Evolutionary conservation across 2,888 invertebrate species (phyloP).

Genomic region (Pandemis cinnamomeana): DNA sequence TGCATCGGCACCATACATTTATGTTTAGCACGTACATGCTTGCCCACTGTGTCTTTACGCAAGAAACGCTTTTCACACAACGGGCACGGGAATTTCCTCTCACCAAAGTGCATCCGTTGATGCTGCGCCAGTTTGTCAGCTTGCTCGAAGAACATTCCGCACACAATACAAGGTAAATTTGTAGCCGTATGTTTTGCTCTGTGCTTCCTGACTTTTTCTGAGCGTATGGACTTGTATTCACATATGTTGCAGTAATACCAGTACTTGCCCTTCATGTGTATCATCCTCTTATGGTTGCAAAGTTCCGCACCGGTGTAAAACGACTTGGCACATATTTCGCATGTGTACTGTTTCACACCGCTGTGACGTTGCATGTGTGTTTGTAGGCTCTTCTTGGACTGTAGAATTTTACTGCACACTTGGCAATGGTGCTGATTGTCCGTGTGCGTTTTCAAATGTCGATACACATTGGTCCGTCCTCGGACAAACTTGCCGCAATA

Average conservation of each 20-base stretch:
- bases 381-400: slow-evolving; percentile 49
- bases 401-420: slow-evolving; percentile 60
- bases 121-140: slow-evolving; percentile 59
- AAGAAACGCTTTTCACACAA: slow-evolving; percentile 63
- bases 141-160: slow-evolving; percentile 65
- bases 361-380: slow-evolving; percentile 67
- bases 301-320: slow-evolving; percentile 67
- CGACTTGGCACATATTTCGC: slow-evolving; percentile 68
- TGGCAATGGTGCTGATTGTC: slow-evolving; percentile 53
- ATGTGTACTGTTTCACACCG: slow-evolving; percentile 62
- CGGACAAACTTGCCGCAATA: slow-evolving; percentile 67
- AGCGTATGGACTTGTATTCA: slow-evolving; percentile 55
- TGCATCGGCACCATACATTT: slow-evolving; percentile 40
- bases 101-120: slow-evolving; percentile 61
- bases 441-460: slow-evolving; percentile 61
- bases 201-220: slow-evolving; percentile 56
- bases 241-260: slow-evolving; percentile 63
- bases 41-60: slow-evolving; percentile 52
- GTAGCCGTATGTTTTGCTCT: slow-evolving; percentile 56
- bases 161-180: slow-evolving; percentile 62
- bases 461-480: slow-evolving; percentile 60
- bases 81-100: slow-evolving; percentile 61
- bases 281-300: slow-evolving; percentile 61
- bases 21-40: slow-evolving; percentile 51
- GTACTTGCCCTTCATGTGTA: slow-evolving; percentile 56